These are phyloP conservation scores for Gonocerus acuteangulatus DNA, from an alignment of 2,888 invertebrate species.

Conservation along the genomic window DNA sequence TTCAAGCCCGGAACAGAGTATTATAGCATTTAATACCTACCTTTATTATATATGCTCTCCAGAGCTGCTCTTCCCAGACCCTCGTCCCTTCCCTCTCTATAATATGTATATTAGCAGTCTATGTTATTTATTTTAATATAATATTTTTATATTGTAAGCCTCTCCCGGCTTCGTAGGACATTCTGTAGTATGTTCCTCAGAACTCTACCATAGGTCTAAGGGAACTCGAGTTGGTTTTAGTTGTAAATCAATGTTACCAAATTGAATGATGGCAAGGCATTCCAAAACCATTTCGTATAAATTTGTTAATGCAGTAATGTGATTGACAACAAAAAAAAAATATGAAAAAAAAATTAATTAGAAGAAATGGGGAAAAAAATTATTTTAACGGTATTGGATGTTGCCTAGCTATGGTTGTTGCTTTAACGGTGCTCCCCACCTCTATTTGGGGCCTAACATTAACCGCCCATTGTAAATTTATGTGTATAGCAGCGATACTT, in stretches of 20 bases:
- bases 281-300: conserved; percentile 15
- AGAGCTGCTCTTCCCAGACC: background rate
- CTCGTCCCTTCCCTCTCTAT: background rate
- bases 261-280: conserved; percentile 22
- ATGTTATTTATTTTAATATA: conserved; percentile 25
- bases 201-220: conserved; percentile 24
- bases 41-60: conserved; percentile 3
- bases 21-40: conserved; percentile 18
- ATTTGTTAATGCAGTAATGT: background rate
- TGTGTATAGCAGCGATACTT: conserved; percentile 22
- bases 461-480: conserved; percentile 18
- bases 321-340: background rate
- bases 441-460: conserved; percentile 15
- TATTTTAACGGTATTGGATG: conserved; percentile 18
- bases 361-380: background rate
- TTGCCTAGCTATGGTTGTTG: conserved; percentile 23
- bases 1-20: conserved; percentile 21
- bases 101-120: conserved; percentile 23
- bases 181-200: conserved; percentile 20
- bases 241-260: conserved; percentile 21
- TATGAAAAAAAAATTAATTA: background rate
- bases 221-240: conserved; percentile 22
- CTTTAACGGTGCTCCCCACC: conserved; percentile 23
- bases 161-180: conserved; percentile 9
- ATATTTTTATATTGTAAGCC: conserved; percentile 14